Conservation (phyloP, 2,797 vertebrate species). For the Darevskia mixta region DNA sequence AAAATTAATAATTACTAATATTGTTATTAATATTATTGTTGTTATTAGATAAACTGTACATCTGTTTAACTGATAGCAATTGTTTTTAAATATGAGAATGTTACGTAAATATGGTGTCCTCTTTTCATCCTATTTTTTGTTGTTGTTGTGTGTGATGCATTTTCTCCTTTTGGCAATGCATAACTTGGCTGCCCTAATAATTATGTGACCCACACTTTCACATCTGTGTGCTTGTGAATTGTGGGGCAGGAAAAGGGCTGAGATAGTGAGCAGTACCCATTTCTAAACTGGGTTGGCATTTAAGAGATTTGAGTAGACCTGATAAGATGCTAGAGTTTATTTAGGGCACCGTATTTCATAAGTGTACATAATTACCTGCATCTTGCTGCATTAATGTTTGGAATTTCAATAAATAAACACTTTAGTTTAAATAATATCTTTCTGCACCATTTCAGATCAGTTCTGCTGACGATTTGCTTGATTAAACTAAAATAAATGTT, state of each 20-base stretch:
- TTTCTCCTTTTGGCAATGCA: no score
- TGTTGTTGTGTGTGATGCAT: no score
- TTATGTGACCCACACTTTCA: neutral
- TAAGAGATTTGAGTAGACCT: neutral
- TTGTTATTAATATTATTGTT: no score
- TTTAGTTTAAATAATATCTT: constrained; percentile 44
- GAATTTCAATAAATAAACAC: constrained; percentile 45
- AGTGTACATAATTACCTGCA: constrained; percentile 23
- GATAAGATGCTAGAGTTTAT: neutral
- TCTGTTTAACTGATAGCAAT: no score
- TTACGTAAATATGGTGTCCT: no score
- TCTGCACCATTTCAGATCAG: constrained; percentile 30
- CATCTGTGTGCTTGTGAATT: neutral
- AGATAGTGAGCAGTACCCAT: neutral
- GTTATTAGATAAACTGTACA: no score
- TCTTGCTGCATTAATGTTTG: constrained; percentile 27
- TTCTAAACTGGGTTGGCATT: neutral
- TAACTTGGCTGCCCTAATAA: neutral
- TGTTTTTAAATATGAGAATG: no score
- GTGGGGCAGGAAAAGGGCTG: neutral
- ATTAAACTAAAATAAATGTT: constrained; percentile 53
- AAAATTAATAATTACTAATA: no score
- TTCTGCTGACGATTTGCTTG: constrained; percentile 41
- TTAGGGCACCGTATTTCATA: neutral
- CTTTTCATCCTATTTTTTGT: no score